Conservation (phyloP, 1,140 invertebrate genomes). For the Lasioglossum baleicum region DNA sequence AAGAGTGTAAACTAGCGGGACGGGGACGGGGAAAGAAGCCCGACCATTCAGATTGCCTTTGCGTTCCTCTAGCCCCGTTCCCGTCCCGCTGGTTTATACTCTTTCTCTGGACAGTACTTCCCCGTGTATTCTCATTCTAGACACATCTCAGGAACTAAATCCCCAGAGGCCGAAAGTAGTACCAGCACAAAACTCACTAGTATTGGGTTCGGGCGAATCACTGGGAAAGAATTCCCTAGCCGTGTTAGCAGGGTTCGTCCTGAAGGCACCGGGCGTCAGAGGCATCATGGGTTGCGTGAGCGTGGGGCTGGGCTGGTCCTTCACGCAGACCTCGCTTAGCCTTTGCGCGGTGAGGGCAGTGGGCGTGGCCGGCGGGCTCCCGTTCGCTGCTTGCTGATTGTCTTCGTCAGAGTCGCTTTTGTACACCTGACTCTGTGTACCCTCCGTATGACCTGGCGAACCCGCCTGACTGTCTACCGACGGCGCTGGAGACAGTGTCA, state of each 20-base stretch:
- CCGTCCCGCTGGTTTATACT: no score
- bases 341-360: conserved; percentile 78
- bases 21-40: no score
- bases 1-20: no score
- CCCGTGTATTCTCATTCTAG: no score
- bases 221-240: conserved; percentile 87
- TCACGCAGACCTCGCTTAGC: conserved; percentile 77
- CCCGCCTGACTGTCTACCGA: conserved; percentile 93
- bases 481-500: conserved; percentile 93
- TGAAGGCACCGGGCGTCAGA: conserved; percentile 79
- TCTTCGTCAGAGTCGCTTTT: conserved; percentile 79
- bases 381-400: conserved; percentile 76
- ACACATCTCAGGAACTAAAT: no score
- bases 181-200: conserved; percentile 83
- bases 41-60: no score
- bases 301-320: conserved; percentile 77
- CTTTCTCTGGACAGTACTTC: no score
- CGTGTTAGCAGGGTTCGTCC: conserved; percentile 54
- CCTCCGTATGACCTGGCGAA: conserved; percentile 87
- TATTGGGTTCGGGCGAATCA: conserved; percentile 89
- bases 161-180: no score
- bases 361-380: conserved; percentile 84
- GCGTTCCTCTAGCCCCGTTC: no score
- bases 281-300: conserved; percentile 74
- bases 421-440: conserved; percentile 67